A percentile compares a stretch with the other conserved stretches of the same genome.
phyloP scores from a whole-genome alignment of 2,888 invertebrate species.

The Euclidia mi region DNA sequence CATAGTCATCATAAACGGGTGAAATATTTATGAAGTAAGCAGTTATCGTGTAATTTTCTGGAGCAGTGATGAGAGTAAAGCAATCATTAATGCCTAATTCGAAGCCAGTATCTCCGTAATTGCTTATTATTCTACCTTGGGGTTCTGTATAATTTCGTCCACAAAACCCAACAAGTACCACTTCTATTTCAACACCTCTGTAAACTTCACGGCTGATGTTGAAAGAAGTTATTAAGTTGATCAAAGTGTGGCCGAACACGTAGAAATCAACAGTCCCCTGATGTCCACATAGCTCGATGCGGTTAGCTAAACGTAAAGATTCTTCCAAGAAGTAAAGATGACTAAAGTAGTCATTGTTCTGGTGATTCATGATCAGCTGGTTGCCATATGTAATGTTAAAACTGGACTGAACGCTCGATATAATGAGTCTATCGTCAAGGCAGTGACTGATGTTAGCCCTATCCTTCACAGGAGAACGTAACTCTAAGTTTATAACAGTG shows the following conservation, averaged over 20 bases:
- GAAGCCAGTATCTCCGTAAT: constrained; percentile 48
- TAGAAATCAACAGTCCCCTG: constrained; percentile 71
- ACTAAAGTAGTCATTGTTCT: constrained; percentile 58
- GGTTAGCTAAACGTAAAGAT: constrained; percentile 44
- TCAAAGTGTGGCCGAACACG: constrained; percentile 60
- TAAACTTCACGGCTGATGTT: constrained; percentile 67
- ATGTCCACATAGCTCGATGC: constrained; percentile 67
- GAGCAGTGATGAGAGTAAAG: constrained; percentile 91
- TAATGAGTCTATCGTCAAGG: constrained; percentile 71
- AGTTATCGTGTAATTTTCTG: constrained; percentile 92
- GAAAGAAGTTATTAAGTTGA: constrained; percentile 71
- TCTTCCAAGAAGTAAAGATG: constrained; percentile 56
- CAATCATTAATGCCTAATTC: too few relatives aligned
- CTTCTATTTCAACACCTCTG: constrained; percentile 92
- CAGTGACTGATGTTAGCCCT: constrained; percentile 61
- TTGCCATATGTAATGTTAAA: constrained; percentile 67
- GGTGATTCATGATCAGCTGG: constrained; percentile 64
- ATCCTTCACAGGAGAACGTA: constrained; percentile 60
- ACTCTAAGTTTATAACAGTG: constrained; percentile 66
- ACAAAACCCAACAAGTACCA: constrained; percentile 86
- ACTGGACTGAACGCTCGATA: constrained; percentile 56
- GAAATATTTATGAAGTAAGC: constrained; percentile 86
- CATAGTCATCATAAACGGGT: constrained; percentile 66
- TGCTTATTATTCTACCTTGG: constrained; percentile 92
- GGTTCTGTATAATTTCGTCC: constrained; percentile 91